Percentiles rank a stretch among this genome's conserved stretches.
phyloP scores from a whole-genome alignment of 1,140 invertebrate species.

The Centruroides sculpturatus region DNA sequence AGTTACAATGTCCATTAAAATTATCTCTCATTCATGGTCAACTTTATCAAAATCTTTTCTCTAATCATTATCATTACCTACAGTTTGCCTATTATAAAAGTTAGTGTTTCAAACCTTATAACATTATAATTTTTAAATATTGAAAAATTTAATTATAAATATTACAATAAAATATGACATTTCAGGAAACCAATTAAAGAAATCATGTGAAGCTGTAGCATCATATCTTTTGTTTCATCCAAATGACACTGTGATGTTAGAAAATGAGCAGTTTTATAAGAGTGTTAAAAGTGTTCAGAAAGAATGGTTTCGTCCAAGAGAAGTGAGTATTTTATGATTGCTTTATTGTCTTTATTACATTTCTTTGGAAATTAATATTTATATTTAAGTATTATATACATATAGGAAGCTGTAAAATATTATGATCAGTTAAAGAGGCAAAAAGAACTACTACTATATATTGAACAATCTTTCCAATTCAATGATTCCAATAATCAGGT shows the following conservation, averaged over 20 bases:
- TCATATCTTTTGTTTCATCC: constrained; percentile 52
- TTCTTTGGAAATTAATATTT: too few species aligned
- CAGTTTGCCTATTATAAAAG: constrained; percentile 63
- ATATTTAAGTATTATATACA: background rate
- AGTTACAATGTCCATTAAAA: constrained; percentile 43
- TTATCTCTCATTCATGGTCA: constrained; percentile 48
- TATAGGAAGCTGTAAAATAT: constrained; percentile 42
- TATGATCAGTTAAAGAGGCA: constrained; percentile 36
- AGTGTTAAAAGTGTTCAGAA: constrained; percentile 35
- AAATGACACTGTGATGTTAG: constrained; percentile 48
- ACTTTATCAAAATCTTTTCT: constrained; percentile 44
- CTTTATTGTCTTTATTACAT: background rate
- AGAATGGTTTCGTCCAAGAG: constrained; percentile 41
- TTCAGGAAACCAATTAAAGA: constrained; percentile 39
- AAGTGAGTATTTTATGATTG: constrained; percentile 27
- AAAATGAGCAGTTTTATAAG: constrained; percentile 48
- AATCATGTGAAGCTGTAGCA: constrained; percentile 47
- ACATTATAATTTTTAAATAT: background rate
- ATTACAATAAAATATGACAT: background rate
- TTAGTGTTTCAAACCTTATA: constrained; percentile 27
- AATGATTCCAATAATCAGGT: constrained; percentile 1
- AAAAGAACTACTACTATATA: constrained; percentile 37
- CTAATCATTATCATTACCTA: constrained; percentile 58
- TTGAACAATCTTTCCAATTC: constrained; percentile 31
- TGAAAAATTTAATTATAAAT: background rate